phyloP scores from a whole-genome alignment of 2,113 vertebrate genomes.

The Mesembrinibis cayennensis region DNA sequence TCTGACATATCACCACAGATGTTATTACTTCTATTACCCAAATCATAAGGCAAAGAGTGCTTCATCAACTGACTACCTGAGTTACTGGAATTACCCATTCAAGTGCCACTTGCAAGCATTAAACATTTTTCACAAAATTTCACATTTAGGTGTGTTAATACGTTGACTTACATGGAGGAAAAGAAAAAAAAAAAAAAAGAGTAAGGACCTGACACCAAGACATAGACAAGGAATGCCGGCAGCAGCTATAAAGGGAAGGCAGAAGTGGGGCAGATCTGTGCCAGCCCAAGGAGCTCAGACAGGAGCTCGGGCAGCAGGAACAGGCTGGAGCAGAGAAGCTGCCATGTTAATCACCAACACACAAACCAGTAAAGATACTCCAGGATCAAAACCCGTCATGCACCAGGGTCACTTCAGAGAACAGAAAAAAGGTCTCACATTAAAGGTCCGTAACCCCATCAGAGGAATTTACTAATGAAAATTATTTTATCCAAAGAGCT shows the following conservation, averaged over 20 bases:
- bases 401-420: background rate
- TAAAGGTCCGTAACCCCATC: background rate
- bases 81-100: background rate
- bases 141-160: background rate
- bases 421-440: background rate
- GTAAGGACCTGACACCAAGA: background rate
- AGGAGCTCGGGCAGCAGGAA: background rate
- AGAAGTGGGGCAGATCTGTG: background rate
- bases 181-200: background rate
- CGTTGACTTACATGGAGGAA: background rate
- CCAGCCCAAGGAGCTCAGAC: background rate
- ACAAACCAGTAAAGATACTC: background rate
- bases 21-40: background rate
- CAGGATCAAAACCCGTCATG: background rate
- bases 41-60: background rate
- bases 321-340: background rate
- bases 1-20: background rate
- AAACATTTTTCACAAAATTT: background rate
- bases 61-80: background rate
- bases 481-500: background rate
- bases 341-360: background rate
- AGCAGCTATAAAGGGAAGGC: background rate
- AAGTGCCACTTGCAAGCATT: background rate
- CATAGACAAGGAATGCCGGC: fast-evolving
- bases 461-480: background rate